Evolutionary conservation across 2,888 invertebrate species (phyloP).

Genomic region (Theretra japonica): DNA sequence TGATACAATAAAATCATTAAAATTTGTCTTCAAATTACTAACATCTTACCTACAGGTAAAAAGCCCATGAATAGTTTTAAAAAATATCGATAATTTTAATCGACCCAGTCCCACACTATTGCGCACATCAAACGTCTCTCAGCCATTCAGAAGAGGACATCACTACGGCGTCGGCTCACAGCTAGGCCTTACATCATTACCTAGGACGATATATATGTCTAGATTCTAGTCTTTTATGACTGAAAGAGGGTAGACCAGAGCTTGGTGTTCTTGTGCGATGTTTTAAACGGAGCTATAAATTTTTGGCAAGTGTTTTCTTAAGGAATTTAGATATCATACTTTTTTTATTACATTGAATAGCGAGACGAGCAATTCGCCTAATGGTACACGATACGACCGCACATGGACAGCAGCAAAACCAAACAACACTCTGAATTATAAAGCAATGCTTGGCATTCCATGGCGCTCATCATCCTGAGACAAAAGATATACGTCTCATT

Average conservation of each 20-base stretch:
- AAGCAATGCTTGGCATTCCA: too few relatives aligned
- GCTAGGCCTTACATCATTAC: conserved; percentile 22
- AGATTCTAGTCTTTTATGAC: conserved; percentile 22
- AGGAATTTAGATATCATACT: too few relatives aligned
- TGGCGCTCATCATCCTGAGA: too few relatives aligned
- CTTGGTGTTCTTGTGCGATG: neutral
- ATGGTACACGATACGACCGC: too few relatives aligned
- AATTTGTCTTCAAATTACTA: too few relatives aligned
- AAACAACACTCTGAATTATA: too few relatives aligned
- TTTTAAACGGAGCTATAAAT: neutral
- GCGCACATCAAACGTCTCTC: conserved; percentile 26
- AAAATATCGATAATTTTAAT: neutral
- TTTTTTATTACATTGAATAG: too few relatives aligned
- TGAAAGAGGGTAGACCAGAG: neutral
- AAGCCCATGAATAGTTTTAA: neutral
- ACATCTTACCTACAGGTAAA: too few relatives aligned
- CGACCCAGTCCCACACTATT: conserved; percentile 7
- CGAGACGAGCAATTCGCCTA: too few relatives aligned
- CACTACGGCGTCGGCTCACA: conserved; percentile 14
- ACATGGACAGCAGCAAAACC: too few relatives aligned
- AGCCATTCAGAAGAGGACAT: conserved; percentile 15
- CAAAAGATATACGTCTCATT: too few relatives aligned
- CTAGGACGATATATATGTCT: conserved; percentile 19
- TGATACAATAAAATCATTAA: too few relatives aligned
- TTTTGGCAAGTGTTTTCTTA: neutral